These are phyloP conservation scores for Arrhopalites spinosus DNA, from an alignment of 2,888 invertebrate species.

Conservation along the genomic window DNA sequence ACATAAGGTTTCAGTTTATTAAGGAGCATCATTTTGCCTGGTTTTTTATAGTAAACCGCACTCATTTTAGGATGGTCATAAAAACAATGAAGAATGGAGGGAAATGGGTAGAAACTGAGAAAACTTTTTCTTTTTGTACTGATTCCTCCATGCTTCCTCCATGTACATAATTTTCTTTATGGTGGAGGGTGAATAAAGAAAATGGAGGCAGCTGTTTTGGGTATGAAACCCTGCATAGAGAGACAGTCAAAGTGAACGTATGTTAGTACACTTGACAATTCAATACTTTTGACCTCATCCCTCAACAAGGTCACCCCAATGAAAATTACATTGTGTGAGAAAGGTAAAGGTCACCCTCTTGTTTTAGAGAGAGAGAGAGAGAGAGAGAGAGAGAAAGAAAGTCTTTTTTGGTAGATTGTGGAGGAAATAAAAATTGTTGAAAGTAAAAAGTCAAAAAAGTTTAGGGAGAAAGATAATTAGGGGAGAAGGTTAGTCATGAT, in stretches of 20 bases:
- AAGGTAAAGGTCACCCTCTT: too few relatives aligned
- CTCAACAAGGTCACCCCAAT: too few relatives aligned
- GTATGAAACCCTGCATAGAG: too few relatives aligned
- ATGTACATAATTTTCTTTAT: neutral
- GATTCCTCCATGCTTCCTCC: neutral
- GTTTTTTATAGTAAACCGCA: neutral
- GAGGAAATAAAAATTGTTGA: too few relatives aligned
- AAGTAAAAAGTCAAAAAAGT: too few relatives aligned
- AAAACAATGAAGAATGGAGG: conserved; percentile 7
- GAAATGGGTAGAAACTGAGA: neutral
- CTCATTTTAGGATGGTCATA: conserved; percentile 30
- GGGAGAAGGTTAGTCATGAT: too few relatives aligned
- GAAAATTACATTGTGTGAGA: neutral
- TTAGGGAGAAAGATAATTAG: too few relatives aligned
- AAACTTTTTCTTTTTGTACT: neutral
- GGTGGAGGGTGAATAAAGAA: neutral
- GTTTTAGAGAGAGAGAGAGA: neutral
- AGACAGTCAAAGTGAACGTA: too few relatives aligned
- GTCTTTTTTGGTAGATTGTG: too few relatives aligned
- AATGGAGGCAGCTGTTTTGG: too few relatives aligned
- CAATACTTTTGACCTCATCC: too few relatives aligned
- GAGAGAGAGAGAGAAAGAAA: neutral
- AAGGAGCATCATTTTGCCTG: conserved; percentile 15
- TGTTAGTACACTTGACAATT: too few relatives aligned
- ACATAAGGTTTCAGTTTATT: conserved; percentile 13